Evolutionary conservation across 2,113 vertebrate species (phyloP), one percentile per base, ranked within the genome.

Genomic region (Tragelaphus scriptus): DNA sequence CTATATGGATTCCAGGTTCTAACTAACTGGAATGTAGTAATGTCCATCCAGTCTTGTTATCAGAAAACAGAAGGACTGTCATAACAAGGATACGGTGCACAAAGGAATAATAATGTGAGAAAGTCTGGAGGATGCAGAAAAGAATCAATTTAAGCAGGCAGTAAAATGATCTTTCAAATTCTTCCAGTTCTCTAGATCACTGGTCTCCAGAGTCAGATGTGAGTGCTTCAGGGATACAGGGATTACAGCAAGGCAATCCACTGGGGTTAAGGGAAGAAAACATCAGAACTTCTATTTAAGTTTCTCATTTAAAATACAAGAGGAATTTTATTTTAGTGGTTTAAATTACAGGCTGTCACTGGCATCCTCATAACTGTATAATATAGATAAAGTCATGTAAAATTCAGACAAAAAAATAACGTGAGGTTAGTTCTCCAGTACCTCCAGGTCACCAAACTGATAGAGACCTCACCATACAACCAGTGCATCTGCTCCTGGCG

Each of bases 91-190:
- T 51, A 88, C 7, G 0, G 12, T 23, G 23, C 26, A 88, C 55
- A 88, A 63, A 92, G 47, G 49, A 95, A 90, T n/a, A 90, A 32
- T 21, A 51, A 63, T 7, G 47, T 53, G 28, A 88, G 40, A 5
- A 93, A 85, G 56, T 47, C 44, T 80, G 15, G 53, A 92, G 25
- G 81, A 59, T 56, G 44, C 2, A 84, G 51, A 68, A 81, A 96
- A 93, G 6, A 91, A 68, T 90, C n/a, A 47, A 86, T 61, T 94
- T 81, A 49, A n/a, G 30, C 44, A 94, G 40, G 23, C 14, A 91
- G 53, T 53, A 93, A 71, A 95, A 90, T 56, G 19, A 94, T 49
- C 36, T 91, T 51, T 44, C 16, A 96, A 88, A 88, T 94, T 91
- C 56, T 94, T 77, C 63, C 28, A n/a, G 19, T 56, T 65, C 32